A percentile compares a stretch with the other conserved stretches of the same genome.
These are phyloP conservation scores for Acanthosepion esculentum DNA, from an alignment of 2,888 invertebrate species.

Conservation along the genomic window DNA sequence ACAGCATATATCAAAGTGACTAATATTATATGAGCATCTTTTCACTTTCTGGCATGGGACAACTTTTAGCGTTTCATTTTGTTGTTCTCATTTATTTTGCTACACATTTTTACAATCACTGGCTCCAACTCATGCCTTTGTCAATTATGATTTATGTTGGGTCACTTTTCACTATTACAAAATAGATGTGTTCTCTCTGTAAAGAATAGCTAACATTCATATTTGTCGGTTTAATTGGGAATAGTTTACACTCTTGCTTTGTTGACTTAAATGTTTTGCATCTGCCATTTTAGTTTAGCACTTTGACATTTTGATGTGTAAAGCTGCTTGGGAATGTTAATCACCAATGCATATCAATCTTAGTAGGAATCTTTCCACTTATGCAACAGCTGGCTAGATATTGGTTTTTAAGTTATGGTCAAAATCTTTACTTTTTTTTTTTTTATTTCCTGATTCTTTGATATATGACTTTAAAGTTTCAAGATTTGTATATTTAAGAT, in stretches of 20 bases:
- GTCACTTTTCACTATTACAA: background rate
- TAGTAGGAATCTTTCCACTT: background rate
- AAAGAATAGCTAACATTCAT: no score
- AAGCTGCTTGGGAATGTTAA: background rate
- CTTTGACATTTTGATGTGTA: background rate
- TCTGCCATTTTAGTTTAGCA: background rate
- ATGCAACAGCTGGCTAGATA: no score
- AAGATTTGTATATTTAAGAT: no score
- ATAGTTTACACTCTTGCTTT: background rate
- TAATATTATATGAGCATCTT: background rate
- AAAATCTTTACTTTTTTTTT: no score
- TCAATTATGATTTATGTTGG: background rate
- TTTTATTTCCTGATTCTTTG: no score
- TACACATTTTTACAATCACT: background rate
- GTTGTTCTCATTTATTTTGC: background rate
- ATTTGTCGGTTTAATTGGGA: background rate
- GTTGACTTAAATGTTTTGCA: background rate
- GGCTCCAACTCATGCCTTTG: background rate
- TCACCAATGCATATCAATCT: background rate
- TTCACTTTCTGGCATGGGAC: background rate
- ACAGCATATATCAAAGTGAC: background rate
- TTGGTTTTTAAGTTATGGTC: no score
- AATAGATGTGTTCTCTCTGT: no score
- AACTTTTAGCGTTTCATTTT: background rate
- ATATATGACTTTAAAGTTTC: no score